Base-by-base conservation (phyloP, 2,797 vertebrate genomes). In the Bucorvus abyssinicus region DNA sequence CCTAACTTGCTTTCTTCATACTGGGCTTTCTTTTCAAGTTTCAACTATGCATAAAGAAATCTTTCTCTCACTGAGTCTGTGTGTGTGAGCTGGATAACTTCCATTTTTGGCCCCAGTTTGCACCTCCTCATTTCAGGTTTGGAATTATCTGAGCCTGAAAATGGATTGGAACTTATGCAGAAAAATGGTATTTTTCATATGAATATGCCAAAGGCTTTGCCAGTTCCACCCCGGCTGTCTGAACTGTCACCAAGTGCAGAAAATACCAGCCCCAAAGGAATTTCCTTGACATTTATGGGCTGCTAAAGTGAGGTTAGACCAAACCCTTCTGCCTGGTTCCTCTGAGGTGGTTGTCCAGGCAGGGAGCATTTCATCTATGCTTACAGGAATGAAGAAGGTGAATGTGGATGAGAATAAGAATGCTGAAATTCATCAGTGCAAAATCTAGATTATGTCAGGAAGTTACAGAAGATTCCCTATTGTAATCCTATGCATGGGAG, bases 111-210 rank as follows among this genome's bases (percentile, higher is more conserved):
- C 74, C 15, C 21, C 8, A 1, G 10, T 84, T 75, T 94, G 50
- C 79, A 93, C 45, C 11, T 49, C 14, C 38, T 56, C 50, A 67
- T 95, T 94, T 87, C 73, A 80, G 49, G 52, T 60, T 76, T 92
- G 88, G 90, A 93, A 92, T 90, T 84, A 61, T 85, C 67, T 73
- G 59, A 94, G 56, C 32, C 80, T 90, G 64, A 94, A 95, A 95
- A 91, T 36, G 45, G 56, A 47, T 87, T 94, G 53, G 70, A 94
- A 95, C 10, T 65, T 82, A 50, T 10, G 71, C 70, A 91, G 67
- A 88, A 93, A 85, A 93, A 80, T 50, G 40, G 40, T 53, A 57
- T 85, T 94, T 90, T 93, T 90, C 79, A 69, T 56, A 90, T 0
- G 2, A 89, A 18, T 44, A 61, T 64, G 74, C 81, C 80, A 90